phyloP scores from a whole-genome alignment of 2,797 vertebrate genomes.

The Sebastes taczanowskii region DNA sequence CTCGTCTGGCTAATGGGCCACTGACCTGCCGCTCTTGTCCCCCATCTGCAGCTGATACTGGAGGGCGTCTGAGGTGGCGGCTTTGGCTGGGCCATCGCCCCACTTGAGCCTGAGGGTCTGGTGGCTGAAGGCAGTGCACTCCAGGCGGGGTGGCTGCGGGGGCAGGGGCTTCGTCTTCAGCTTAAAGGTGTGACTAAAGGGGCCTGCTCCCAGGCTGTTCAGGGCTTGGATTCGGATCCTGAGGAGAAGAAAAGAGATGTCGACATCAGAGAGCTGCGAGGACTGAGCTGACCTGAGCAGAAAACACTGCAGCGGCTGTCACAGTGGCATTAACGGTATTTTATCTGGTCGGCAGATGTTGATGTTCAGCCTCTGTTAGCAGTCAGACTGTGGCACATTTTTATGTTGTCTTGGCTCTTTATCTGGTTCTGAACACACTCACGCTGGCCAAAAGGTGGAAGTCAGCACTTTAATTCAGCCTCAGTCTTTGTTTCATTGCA shows the following conservation, averaged over 20 bases:
- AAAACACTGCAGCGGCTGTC: not conserved
- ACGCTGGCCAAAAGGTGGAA: not conserved
- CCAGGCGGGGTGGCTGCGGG: conserved; percentile 93
- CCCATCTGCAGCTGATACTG: conserved; percentile 97
- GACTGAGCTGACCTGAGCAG: not conserved
- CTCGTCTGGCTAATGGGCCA: conserved; percentile 7
- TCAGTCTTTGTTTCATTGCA: not conserved
- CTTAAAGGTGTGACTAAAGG: conserved; percentile 97
- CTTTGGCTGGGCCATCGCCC: conserved; percentile 91
- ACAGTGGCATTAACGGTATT: not conserved
- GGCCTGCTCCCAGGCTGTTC: conserved; percentile 94
- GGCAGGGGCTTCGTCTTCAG: conserved; percentile 97
- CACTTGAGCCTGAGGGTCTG: conserved; percentile 98
- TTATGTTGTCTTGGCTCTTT: not conserved
- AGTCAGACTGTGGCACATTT: not conserved
- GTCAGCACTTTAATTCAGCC: not conserved
- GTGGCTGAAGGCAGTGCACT: conserved; percentile 95
- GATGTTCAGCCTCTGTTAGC: not conserved
- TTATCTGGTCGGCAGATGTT: not conserved
- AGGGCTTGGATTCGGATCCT: conserved; percentile 98
- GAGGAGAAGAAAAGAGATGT: conserved; percentile 3
- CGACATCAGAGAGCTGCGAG: conserved; percentile 4
- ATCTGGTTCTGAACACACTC: not conserved
- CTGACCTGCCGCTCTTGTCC: conserved; percentile 93
- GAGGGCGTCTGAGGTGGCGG: conserved; percentile 87